A percentile compares a stretch with the other conserved stretches of the same genome.
These are phyloP conservation scores for Solenodon paradoxus DNA, from an alignment of 2,113 vertebrate species.

Conservation along the genomic window DNA sequence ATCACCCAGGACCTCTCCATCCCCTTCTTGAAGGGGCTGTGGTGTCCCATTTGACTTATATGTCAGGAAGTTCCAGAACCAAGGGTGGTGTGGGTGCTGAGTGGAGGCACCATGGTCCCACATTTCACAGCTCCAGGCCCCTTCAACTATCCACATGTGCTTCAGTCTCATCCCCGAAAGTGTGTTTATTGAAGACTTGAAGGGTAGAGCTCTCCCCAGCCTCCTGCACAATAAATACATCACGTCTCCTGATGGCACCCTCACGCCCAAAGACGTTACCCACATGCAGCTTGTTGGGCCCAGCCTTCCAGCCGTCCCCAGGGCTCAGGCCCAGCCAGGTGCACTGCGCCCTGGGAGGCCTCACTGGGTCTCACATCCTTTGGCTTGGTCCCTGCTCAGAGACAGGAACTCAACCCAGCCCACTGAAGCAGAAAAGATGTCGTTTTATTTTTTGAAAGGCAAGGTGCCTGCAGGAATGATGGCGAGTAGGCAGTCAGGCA, in stretches of 20 bases:
- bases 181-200: neutral
- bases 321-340: neutral
- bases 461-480: too few relatives aligned
- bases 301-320: neutral
- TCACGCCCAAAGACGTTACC: too few relatives aligned
- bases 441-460: too few relatives aligned
- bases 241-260: too few relatives aligned
- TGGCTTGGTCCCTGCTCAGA: neutral
- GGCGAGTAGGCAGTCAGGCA: too few relatives aligned
- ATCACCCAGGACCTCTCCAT: too few relatives aligned
- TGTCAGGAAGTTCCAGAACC: neutral
- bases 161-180: neutral
- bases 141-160: neutral
- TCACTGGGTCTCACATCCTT: rapidly evolving
- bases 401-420: neutral
- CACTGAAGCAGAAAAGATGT: neutral
- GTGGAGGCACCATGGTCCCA: neutral
- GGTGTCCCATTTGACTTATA: neutral
- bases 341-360: neutral
- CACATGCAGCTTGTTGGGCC: too few relatives aligned
- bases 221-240: neutral
- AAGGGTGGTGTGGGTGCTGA: neutral
- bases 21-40: neutral
- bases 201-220: neutral
- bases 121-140: neutral